A percentile compares a stretch with the other conserved stretches of the same genome.
These are phyloP conservation scores for Oceanites oceanicus DNA, from an alignment of 2,113 vertebrate genomes.

Conservation along the genomic window DNA sequence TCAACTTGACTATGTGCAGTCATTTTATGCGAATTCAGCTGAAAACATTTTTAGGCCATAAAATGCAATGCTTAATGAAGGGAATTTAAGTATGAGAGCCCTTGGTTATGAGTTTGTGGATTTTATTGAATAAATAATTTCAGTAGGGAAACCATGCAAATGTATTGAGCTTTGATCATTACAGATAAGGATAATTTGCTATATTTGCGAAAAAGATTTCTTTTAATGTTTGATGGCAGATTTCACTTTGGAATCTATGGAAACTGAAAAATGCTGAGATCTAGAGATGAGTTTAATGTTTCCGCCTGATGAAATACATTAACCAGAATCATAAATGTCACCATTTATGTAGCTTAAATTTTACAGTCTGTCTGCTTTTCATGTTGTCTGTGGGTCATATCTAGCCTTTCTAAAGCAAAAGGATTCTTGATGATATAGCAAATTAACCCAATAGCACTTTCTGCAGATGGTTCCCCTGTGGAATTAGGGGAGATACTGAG, in stretches of 20 bases:
- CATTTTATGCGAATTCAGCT: background rate
- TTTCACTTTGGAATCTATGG: background rate
- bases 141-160: background rate
- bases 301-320: background rate
- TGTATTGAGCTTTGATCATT: background rate
- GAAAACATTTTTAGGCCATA: background rate
- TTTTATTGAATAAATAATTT: slow-evolving; percentile 35
- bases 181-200: background rate
- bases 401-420: background rate
- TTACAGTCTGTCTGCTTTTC: background rate
- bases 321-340: background rate
- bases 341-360: background rate
- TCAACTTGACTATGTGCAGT: background rate
- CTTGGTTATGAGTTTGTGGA: background rate
- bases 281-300: background rate
- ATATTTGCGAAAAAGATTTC: background rate
- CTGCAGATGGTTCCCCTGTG: background rate
- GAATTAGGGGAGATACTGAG: background rate
- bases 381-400: background rate
- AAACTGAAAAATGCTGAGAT: background rate
- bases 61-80: slow-evolving; percentile 4
- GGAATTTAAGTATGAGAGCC: background rate
- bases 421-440: background rate
- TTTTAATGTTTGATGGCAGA: background rate
- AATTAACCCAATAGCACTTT: background rate